Conservation (phyloP, 2,113 vertebrate genomes). For the Antigone vipio region DNA sequence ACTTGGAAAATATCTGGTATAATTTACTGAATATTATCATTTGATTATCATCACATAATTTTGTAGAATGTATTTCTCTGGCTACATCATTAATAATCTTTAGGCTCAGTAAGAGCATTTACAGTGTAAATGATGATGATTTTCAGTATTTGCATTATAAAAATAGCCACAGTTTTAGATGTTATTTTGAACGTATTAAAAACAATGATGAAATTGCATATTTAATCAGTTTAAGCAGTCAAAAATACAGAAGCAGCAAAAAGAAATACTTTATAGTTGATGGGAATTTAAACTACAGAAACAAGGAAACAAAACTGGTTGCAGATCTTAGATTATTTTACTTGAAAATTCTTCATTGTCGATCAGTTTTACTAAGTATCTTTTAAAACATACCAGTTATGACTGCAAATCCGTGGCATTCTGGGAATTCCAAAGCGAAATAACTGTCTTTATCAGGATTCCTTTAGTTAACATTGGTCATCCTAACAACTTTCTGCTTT, state of each 20-base stretch:
- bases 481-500: background rate
- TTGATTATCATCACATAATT: background rate
- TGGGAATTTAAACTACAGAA: background rate
- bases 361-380: background rate
- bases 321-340: background rate
- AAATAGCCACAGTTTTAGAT: background rate
- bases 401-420: background rate
- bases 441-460: background rate
- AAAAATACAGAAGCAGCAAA: background rate
- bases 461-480: background rate
- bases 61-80: background rate
- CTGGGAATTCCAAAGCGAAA: background rate
- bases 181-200: background rate
- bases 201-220: background rate
- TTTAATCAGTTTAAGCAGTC: background rate
- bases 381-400: background rate
- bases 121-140: background rate
- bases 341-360: background rate
- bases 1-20: background rate
- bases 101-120: background rate
- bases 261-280: background rate
- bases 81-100: background rate
- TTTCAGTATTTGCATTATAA: background rate
- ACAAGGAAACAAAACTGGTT: background rate
- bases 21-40: background rate